Evolutionary conservation across 2,888 invertebrate genomes (phyloP).

Genomic region (Lepidonotus clava): DNA sequence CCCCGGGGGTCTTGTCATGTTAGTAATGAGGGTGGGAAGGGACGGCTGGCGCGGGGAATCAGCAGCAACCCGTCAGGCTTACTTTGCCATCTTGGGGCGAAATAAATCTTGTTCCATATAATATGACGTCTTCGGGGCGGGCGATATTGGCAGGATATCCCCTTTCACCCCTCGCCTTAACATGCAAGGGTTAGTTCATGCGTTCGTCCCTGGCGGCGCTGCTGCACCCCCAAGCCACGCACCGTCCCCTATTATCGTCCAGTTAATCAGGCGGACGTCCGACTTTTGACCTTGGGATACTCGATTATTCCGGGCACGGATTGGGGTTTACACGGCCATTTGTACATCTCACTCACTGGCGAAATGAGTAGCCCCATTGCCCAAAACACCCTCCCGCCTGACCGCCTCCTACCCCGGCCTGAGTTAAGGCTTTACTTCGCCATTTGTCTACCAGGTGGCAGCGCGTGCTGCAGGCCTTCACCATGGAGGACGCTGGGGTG

Average conservation of each 20-base stretch:
- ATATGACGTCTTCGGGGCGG: not conserved
- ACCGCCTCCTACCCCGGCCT: not conserved
- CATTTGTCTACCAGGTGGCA: not conserved
- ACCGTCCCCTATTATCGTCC: not conserved
- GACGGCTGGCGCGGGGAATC: not conserved
- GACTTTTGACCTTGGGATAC: not conserved
- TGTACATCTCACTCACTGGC: not conserved
- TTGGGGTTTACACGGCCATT: not conserved
- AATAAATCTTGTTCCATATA: conserved; percentile 16
- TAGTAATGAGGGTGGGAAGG: not conserved
- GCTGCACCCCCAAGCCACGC: not conserved
- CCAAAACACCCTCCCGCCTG: not conserved
- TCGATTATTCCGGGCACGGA: not conserved
- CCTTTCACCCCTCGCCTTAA: not conserved
- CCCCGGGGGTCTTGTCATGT: not conserved
- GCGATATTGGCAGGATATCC: not conserved
- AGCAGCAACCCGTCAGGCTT: not conserved
- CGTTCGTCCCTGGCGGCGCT: not conserved
- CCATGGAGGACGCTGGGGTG: not conserved
- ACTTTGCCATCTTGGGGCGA: not conserved
- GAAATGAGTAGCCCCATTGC: not conserved
- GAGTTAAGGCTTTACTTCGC: not conserved
- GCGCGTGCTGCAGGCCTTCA: not conserved
- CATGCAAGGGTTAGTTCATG: not conserved
- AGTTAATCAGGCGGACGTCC: not conserved